phyloP scores from a whole-genome alignment of 2,113 vertebrate species.

The Crypturellus undulatus region DNA sequence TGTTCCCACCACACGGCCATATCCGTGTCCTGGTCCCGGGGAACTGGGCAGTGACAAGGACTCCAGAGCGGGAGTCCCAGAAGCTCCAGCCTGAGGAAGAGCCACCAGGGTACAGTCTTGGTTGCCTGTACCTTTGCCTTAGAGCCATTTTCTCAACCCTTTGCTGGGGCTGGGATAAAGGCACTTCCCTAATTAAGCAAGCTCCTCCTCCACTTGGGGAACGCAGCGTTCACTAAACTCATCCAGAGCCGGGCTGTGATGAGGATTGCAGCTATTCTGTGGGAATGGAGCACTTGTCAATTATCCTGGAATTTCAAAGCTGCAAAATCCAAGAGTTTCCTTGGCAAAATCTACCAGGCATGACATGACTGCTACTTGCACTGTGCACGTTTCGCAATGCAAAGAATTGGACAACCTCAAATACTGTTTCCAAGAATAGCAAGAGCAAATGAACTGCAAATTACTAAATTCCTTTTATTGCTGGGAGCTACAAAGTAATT shows the following conservation, averaged over 20 bases:
- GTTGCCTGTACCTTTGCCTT: neutral
- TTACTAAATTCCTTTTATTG: conserved; percentile 70
- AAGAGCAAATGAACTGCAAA: conserved; percentile 62
- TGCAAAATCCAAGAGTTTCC: conserved; percentile 54
- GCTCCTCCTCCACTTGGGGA: conserved; percentile 49
- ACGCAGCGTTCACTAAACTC: conserved; percentile 39
- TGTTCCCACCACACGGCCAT: neutral
- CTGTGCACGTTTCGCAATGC: conserved; percentile 18
- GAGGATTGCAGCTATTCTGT: conserved; percentile 14
- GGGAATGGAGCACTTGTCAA: conserved; percentile 46
- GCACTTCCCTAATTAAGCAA: conserved; percentile 62
- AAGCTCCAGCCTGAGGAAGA: neutral
- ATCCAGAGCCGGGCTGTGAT: conserved; percentile 10
- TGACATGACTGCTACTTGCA: conserved; percentile 31
- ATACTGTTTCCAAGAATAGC: conserved; percentile 52
- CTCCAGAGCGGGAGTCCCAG: neutral
- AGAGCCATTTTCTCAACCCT: conserved; percentile 33
- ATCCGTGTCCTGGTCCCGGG: too few relatives aligned
- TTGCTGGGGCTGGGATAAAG: conserved; percentile 58
- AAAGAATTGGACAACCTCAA: conserved; percentile 45
- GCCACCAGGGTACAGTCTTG: neutral
- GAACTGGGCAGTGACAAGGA: too few relatives aligned
- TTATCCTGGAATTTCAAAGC: conserved; percentile 62
- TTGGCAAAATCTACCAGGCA: conserved; percentile 63
- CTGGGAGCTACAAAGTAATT: conserved; percentile 63